Evolutionary conservation across 2,113 vertebrate genomes (phyloP).

Genomic region (Colistium nudipinnis): DNA sequence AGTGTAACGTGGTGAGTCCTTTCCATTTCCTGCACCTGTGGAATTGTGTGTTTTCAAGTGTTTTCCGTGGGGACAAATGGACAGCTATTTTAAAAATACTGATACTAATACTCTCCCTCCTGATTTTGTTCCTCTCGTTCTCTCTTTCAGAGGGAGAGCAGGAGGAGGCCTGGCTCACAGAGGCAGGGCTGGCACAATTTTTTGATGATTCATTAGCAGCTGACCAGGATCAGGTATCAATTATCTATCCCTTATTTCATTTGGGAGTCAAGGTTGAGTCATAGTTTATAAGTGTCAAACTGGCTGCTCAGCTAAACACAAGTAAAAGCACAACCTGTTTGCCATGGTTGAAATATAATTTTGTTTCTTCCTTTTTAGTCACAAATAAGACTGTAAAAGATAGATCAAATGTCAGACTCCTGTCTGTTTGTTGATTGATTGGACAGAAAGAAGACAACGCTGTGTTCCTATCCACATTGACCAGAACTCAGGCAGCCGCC

Average conservation of each 20-base stretch:
- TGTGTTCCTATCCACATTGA: constrained; percentile 90
- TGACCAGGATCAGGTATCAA: constrained; percentile 79
- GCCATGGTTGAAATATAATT: too few species aligned
- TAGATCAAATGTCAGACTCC: neutral
- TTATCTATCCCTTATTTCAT: neutral
- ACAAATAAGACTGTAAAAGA: neutral
- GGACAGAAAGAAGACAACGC: constrained; percentile 84
- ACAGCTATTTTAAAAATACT: neutral
- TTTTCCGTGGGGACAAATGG: neutral
- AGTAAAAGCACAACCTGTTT: too few species aligned
- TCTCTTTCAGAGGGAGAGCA: constrained; percentile 88
- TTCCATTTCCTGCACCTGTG: constrained; percentile 55
- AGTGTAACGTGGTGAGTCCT: constrained; percentile 27
- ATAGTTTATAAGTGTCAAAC: neutral
- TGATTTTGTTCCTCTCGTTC: constrained; percentile 3
- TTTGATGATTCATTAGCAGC: constrained; percentile 81
- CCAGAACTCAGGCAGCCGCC: constrained; percentile 90
- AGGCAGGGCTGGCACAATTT: constrained; percentile 91
- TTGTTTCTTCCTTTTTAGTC: neutral
- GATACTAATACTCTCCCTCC: neutral
- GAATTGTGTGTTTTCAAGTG: neutral
- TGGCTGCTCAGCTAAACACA: neutral
- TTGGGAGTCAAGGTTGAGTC: constrained; percentile 4
- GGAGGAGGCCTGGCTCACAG: constrained; percentile 95
- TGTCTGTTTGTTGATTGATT: neutral